A percentile compares a stretch with the other conserved stretches of the same genome.
Conservation (phyloP, 2,888 invertebrate species). For the Drosophila siamana region DNA sequence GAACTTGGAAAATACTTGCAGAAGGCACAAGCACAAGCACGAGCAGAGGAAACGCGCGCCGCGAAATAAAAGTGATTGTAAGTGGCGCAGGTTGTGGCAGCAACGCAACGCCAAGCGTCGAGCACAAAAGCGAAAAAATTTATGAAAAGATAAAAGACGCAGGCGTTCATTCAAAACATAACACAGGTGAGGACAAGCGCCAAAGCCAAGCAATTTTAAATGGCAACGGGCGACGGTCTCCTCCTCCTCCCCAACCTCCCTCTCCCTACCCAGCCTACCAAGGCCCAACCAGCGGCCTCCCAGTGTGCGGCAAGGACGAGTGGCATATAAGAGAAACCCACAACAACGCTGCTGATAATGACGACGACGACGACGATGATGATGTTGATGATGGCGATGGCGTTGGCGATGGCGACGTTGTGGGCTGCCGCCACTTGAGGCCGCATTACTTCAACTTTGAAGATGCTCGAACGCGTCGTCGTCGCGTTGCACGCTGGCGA, state of each 20-base stretch:
- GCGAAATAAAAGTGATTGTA: constrained; percentile 79
- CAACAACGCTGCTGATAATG: constrained; percentile 4
- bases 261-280: background rate
- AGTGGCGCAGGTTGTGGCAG: constrained; percentile 56
- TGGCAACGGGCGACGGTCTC: constrained; percentile 56
- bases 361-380: constrained; percentile 5
- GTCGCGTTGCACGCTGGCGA: constrained; percentile 60
- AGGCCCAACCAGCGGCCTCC: background rate
- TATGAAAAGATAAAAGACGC: constrained; percentile 80
- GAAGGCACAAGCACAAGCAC: background rate
- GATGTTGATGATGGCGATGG: constrained; percentile 5
- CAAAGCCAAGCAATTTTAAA: constrained; percentile 77
- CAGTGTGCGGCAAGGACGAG: constrained; percentile 39
- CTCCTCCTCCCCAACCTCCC: background rate
- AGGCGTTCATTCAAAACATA: constrained; percentile 79
- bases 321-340: constrained; percentile 22
- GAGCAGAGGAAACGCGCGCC: constrained; percentile 51
- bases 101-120: constrained; percentile 2
- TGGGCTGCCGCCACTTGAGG: constrained; percentile 73
- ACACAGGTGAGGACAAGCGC: constrained; percentile 79
- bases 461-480: constrained; percentile 72
- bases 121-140: constrained; percentile 57
- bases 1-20: constrained; percentile 44
- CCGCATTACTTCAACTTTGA: constrained; percentile 81
- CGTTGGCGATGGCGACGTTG: constrained; percentile 18